phyloP scores from a whole-genome alignment of 1,140 invertebrate genomes.

The Cotesia glomerata region DNA sequence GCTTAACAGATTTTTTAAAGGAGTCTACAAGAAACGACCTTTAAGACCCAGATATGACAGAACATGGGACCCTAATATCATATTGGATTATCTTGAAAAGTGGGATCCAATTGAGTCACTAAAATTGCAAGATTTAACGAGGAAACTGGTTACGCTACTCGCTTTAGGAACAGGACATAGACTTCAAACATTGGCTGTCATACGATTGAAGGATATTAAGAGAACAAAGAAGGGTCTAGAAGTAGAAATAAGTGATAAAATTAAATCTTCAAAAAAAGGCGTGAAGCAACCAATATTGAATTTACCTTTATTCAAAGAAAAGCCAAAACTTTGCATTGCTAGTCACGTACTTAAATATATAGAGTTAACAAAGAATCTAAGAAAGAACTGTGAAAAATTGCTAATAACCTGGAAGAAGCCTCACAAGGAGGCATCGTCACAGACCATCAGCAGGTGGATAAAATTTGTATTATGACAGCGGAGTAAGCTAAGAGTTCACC shows the following conservation, averaged over 20 bases:
- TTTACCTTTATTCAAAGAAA: not conserved
- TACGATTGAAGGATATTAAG: not conserved
- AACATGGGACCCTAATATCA: not conserved
- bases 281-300: not conserved
- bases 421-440: not conserved
- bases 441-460: constrained; percentile 2
- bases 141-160: not conserved
- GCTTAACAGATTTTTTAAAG: not conserved
- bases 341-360: not conserved
- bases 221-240: not conserved
- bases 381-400: not conserved
- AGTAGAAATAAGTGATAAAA: not conserved
- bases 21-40: not conserved
- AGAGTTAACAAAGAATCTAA: not conserved
- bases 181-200: not conserved
- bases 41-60: not conserved
- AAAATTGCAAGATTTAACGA: not conserved
- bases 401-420: not conserved
- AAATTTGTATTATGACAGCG: not conserved
- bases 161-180: not conserved
- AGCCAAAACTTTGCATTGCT: not conserved
- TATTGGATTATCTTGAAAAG: not conserved
- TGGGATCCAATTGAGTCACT: not conserved
- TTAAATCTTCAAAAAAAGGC: not conserved
- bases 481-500: not conserved